Percentiles rank a stretch among this genome's conserved stretches.
These are phyloP conservation scores for Stylophora pistillata DNA, from an alignment of 64 coral and sea anemone genomes.

Conservation along the genomic window DNA sequence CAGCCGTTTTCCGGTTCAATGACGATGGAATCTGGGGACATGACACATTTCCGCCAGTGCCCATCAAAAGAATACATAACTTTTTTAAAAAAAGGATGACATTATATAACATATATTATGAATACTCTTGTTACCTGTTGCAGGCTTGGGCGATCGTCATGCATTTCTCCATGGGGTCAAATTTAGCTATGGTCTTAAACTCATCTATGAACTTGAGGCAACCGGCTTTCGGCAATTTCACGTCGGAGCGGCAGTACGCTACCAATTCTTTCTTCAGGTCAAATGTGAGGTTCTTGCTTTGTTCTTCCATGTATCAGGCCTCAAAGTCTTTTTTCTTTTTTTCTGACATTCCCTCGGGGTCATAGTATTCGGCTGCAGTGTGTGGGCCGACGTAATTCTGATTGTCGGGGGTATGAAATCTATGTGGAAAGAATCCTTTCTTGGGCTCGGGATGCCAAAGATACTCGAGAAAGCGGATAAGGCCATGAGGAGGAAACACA, in stretches of 20 bases:
- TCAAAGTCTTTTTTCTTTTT: not conserved
- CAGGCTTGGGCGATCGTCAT: not conserved
- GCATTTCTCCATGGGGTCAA: not conserved
- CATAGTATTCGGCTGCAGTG: not conserved
- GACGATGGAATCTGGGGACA: too few relatives aligned
- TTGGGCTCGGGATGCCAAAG: not conserved
- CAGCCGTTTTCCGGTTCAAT: not conserved
- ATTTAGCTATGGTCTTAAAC: not conserved
- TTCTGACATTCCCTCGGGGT: not conserved
- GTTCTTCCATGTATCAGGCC: not conserved
- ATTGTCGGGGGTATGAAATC: not conserved
- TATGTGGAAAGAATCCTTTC: slow-evolving; percentile 18
- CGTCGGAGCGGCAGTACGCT: slow-evolving; percentile 32
- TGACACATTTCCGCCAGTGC: too few relatives aligned
- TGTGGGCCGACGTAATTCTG: not conserved
- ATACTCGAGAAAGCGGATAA: not conserved
- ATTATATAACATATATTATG: accelerated
- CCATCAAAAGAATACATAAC: accelerated
- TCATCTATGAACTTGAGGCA: slow-evolving; percentile 8
- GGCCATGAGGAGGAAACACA: not conserved
- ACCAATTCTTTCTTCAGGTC: slow-evolving; percentile 5
- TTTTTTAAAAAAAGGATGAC: not conserved
- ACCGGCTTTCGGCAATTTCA: not conserved
- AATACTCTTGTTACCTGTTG: not conserved
- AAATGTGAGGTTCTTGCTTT: too few relatives aligned